Evolutionary conservation across 1,140 invertebrate genomes (phyloP), one percentile per base, ranked within the genome.

Genomic region (Calliopsis andreniformis): DNA sequence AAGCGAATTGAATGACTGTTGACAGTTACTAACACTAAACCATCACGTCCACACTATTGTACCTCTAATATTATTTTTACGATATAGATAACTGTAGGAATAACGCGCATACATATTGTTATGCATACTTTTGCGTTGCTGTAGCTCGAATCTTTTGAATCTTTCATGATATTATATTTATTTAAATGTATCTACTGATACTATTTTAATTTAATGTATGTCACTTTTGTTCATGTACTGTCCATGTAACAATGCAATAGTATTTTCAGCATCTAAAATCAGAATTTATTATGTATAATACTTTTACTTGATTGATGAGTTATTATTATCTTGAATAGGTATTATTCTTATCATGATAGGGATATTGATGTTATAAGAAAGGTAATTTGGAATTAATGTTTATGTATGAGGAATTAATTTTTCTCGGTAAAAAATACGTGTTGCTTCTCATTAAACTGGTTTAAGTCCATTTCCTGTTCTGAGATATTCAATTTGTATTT

Each of bases 1-100:
- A 45, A 64, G 14, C 12, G 20, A 42, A 73, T 55, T 43, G 49
- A 49, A 56, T 56, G 53, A 64, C 23, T 12, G 10, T 20, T 73
- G 80, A 82, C 72, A 77, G 53, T 18, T 67, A 81, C 49, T 42
- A 62, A 79, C 7, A 63, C 28, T 39, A 75, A 35, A 61, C 20
- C 45, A 55, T 49, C 49, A 10, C 32, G 39, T 6, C 12, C 3
- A 64, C 28, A 39, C 7, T 28, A n/a, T 7, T 28, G 14, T 3
- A 7, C 5, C 35, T 7, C 1, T 53, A 32, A 68, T 28, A 66
- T 47, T 77, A 49, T 58, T 68, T 75, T 73, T 78, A 35, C 16
- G 16, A 55, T 14, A 2, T 32, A 32, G 14, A 2, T 32, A 32
- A 10, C 32, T 20, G 20, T 28, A 32, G 32, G 3, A 42, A 20